phyloP scores from a whole-genome alignment of 2,113 vertebrate genomes.

The Oncorhynchus clarkii region DNA sequence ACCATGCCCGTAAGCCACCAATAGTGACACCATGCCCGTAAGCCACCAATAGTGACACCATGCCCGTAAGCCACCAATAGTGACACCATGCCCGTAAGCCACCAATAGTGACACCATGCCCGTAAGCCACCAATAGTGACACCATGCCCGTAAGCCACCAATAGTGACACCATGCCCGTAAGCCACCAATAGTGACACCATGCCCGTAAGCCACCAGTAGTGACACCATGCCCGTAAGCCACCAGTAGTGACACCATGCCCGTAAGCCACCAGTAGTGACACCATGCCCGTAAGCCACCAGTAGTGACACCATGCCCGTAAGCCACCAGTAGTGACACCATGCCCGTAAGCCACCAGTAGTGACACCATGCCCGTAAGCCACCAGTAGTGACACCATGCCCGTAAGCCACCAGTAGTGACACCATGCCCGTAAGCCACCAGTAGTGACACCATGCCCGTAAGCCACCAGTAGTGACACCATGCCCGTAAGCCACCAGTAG shows the following conservation, averaged over 20 bases:
- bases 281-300: conserved; percentile 21
- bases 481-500: too few relatives aligned
- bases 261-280: too few relatives aligned
- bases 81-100: conserved; percentile 18
- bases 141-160: conserved; percentile 25
- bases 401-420: too few relatives aligned
- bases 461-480: conserved; percentile 5
- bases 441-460: conserved; percentile 17
- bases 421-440: conserved; percentile 21
- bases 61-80: conserved; percentile 30
- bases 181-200: conserved; percentile 16
- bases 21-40: conserved; percentile 18
- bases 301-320: conserved; percentile 17
- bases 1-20: conserved; percentile 25
- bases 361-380: conserved; percentile 18
- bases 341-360: too few relatives aligned
- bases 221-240: conserved; percentile 18
- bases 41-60: conserved; percentile 16
- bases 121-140: conserved; percentile 23
- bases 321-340: conserved; percentile 5
- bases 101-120: conserved; percentile 21
- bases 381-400: conserved; percentile 15
- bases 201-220: too few relatives aligned
- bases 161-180: conserved; percentile 18
- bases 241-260: conserved; percentile 15